Base-by-base conservation (phyloP, 2,797 vertebrate species). In the Vireo griseus region DNA sequence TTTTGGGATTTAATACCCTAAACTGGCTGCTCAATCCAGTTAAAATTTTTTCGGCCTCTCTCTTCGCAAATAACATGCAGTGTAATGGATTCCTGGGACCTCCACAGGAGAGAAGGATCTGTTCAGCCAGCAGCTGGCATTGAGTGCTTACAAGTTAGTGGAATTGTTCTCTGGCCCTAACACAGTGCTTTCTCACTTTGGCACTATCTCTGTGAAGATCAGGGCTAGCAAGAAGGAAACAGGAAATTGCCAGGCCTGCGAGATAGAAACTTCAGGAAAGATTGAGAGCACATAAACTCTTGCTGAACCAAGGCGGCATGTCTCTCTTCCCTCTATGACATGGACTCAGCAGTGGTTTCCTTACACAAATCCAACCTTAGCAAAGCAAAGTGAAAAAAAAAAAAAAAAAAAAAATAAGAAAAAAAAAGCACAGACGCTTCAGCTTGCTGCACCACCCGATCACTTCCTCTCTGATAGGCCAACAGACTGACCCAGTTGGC, bases 201-300 rank as follows among this genome's bases (percentile, higher is more conserved):
- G 86, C 22, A 65, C 47, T 96, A 95, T 94, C 83, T 90, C 55
- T 83, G 4, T 42, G 61, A 88, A 77, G 79, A 96, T 96, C 94
- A 90, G 61, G 33, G 58, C 78, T 86, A 94, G 85, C 44, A 88
- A 95, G 92, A 94, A 93, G 94, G 93, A 96, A 97, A 88, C 59
- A 94, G 95, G 96, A 97, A 97, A 95, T 71, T 4, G 1, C 92
- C 83, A 69, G 54, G 87, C 71, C 66, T 88, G 73, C 77, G 80
- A 95, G 95, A 97, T 74, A 96, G 80, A 94, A 91, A 89, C 57
- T 94, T 92, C 91, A 96, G 95, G 92, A 96, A 97, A 90, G 72
- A 78, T 1, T 83, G 72, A 92, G 72, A 88, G 78, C 57, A 59
- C 57, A 69, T 91, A 95, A 96, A 96, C 86, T 92, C 83, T 78